Evolutionary conservation across 2,797 vertebrate genomes (phyloP).

Genomic region (Neosalanx taihuensis): DNA sequence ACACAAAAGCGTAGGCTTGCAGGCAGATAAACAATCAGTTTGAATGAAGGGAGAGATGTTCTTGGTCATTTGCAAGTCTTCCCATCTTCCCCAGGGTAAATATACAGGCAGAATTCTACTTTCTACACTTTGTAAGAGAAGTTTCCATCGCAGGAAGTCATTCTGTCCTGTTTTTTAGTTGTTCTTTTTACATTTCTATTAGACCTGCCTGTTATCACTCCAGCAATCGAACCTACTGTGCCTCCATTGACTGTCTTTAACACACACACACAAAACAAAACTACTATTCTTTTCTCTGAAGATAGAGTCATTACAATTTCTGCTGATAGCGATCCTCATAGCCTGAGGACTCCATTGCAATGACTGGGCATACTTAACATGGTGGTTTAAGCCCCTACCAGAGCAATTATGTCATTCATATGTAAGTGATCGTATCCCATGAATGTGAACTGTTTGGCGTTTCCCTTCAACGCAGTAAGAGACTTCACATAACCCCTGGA

Average conservation of each 20-base stretch:
- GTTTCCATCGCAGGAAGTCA: conserved; percentile 33
- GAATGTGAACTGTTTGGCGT: conserved; percentile 74
- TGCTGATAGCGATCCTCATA: conserved; percentile 39
- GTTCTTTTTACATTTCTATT: conserved; percentile 24
- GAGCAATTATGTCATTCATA: conserved; percentile 72
- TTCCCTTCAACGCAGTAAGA: conserved; percentile 61
- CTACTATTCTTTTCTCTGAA: conserved; percentile 11
- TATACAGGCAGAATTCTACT: no score
- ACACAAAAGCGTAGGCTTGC: no score
- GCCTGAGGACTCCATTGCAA: conserved; percentile 54
- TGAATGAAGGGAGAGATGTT: no score
- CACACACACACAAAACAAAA: conserved; percentile 5
- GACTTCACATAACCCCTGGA: conserved; percentile 49
- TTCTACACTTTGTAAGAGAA: no score
- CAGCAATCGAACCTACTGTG: neutral
- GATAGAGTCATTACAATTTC: conserved; percentile 35
- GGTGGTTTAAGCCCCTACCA: conserved; percentile 67
- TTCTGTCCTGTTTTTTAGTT: conserved; percentile 27
- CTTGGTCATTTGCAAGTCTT: no score
- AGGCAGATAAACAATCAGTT: no score
- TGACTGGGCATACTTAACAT: conserved; percentile 53
- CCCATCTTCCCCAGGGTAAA: no score
- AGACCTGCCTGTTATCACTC: conserved; percentile 5
- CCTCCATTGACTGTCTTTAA: neutral
- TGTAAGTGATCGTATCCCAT: conserved; percentile 68